A percentile compares a stretch with the other conserved stretches of the same genome.
These are phyloP conservation scores for Zapus hudsonius DNA, from an alignment of 2,113 vertebrate genomes.

Conservation along the genomic window DNA sequence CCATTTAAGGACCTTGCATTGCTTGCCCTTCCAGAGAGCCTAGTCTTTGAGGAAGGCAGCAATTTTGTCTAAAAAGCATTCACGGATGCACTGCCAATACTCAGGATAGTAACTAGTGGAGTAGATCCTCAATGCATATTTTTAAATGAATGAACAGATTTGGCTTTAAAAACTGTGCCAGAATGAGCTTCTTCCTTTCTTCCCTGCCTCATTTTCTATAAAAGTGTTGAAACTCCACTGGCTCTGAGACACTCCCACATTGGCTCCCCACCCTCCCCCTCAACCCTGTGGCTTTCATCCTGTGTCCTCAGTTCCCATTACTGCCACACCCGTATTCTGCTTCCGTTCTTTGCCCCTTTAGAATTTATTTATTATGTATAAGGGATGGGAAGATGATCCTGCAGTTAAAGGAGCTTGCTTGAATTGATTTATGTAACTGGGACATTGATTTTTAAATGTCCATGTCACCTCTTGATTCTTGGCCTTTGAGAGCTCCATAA, in stretches of 20 bases:
- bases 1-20: background rate
- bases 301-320: background rate
- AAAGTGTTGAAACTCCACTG: background rate
- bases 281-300: background rate
- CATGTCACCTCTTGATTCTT: background rate
- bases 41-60: background rate
- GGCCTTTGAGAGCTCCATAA: background rate
- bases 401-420: too few relatives aligned
- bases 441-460: background rate
- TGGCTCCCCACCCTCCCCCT: background rate
- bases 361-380: background rate
- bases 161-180: background rate
- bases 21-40: background rate
- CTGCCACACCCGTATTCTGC: background rate
- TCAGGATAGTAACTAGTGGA: background rate
- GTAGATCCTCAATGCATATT: background rate
- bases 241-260: background rate
- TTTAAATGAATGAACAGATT: background rate
- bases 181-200: background rate
- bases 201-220: background rate
- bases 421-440: background rate
- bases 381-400: too few relatives aligned
- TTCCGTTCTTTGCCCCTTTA: background rate
- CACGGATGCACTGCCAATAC: background rate
- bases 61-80: background rate